Evolutionary conservation across 2,113 vertebrate species (phyloP).

Genomic region (Caranx melampygus): DNA sequence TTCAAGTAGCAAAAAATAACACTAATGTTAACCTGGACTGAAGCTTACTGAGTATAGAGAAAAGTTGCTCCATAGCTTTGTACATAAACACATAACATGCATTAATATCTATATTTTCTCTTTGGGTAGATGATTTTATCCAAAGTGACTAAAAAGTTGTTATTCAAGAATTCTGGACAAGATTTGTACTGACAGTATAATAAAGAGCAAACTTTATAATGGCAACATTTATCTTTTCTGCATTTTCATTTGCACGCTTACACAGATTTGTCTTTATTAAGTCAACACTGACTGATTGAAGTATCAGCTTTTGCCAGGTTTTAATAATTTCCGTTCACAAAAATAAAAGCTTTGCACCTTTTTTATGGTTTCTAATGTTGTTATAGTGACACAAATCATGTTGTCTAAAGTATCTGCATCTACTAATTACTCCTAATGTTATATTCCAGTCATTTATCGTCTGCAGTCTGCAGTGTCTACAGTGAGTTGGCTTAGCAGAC

Average conservation of each 20-base stretch:
- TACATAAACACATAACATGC: too few species aligned
- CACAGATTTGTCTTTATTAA: not conserved
- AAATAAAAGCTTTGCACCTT: not conserved
- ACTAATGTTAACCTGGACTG: too few species aligned
- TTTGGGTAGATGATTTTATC: too few species aligned
- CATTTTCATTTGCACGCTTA: not conserved
- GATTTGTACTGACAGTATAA: not conserved
- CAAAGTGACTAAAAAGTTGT: too few species aligned
- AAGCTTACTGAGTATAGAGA: too few species aligned
- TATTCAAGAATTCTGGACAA: too few species aligned
- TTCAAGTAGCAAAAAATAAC: not conserved
- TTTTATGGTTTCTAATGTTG: not conserved
- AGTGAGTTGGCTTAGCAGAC: slow-evolving; percentile 36
- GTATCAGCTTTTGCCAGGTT: not conserved
- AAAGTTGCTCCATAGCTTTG: too few species aligned
- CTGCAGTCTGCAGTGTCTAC: slow-evolving; percentile 27
- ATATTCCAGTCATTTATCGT: slow-evolving; percentile 41
- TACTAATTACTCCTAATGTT: slow-evolving; percentile 39
- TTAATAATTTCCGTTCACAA: not conserved
- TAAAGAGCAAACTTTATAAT: not conserved
- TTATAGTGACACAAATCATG: not conserved
- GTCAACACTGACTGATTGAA: not conserved
- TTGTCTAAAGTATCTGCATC: slow-evolving; percentile 24
- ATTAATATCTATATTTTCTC: not conserved
- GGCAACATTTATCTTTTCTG: not conserved